Base-by-base conservation (phyloP, 2,113 vertebrate species). In the Scophthalmus maximus region DNA sequence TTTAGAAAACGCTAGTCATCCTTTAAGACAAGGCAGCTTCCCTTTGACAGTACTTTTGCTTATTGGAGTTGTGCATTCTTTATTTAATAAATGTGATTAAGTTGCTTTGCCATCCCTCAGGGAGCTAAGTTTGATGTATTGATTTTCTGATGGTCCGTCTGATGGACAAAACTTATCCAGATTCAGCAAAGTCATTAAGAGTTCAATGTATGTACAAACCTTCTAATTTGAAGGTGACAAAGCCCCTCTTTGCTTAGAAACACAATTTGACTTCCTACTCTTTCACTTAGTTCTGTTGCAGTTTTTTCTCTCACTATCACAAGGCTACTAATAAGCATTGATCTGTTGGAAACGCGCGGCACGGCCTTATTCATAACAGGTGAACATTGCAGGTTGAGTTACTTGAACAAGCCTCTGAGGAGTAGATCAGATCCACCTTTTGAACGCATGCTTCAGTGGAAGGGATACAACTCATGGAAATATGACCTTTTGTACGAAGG, bases 401-500 rank as follows among this genome's bases (percentile, higher is more conserved):
- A 2, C 23, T 52, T 29, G 15, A 53, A 30, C 14, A 6, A 17
- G 26, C 51, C 51, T 18, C 26, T 53, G 51, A 29, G 18, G 51
- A 53, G 51, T n/a, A 30, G 26, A 27, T 53, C 26, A 29, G 30
- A n/a, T 29, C 51, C 51, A 53, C 26, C 51, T 53, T 53, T 26
- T 18, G 17, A 53, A 29, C 17, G 17, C 26, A 29, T 53, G 51
- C 51, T 30, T 9, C 51, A 30, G 25, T 29, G 26, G 25, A 29
- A 10, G 51, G 26, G 17, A 53, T 53, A 53, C 51, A 29, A 29
- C 26, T 29, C 15, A 18, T 29, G 51, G 26, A 18, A 53, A 53
- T 29, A 14, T 53, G 51, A 53, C 51, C 51, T 30, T 29, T 53
- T n/a, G 26, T 53, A 15, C 18, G 23, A 25, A 50, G 49, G 49